Conservation (phyloP, 2,888 invertebrate species). For the Pocota personata region DNA sequence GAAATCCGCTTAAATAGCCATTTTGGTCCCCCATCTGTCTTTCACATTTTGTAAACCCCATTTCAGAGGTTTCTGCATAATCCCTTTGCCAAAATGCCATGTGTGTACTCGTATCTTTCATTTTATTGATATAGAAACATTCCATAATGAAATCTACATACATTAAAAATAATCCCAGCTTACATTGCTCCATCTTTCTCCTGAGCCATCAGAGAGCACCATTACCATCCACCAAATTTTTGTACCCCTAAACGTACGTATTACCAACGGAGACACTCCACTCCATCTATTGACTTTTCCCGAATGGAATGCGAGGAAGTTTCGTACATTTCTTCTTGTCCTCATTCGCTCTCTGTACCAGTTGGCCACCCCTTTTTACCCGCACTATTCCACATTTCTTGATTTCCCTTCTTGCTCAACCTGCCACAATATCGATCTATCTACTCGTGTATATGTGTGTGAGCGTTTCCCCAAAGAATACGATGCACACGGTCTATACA, state of each 20-base stretch:
- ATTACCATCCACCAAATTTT: neutral
- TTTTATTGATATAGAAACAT: constrained; percentile 32
- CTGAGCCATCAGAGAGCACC: neutral
- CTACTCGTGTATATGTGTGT: constrained; percentile 7
- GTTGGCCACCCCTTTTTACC: neutral
- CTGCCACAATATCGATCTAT: constrained; percentile 62
- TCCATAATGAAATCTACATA: constrained; percentile 34
- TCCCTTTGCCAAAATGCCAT: constrained; percentile 15
- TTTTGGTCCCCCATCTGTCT: too few relatives aligned
- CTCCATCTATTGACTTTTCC: constrained; percentile 72
- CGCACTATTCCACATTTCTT: constrained; percentile 15
- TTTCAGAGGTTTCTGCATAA: neutral
- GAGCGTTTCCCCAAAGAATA: constrained; percentile 42
- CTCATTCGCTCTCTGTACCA: constrained; percentile 61
- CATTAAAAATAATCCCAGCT: constrained; percentile 43
- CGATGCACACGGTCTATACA: constrained; percentile 46
- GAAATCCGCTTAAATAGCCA: too few relatives aligned
- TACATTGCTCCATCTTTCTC: neutral
- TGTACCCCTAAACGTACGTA: neutral
- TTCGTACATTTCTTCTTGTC: constrained; percentile 53
- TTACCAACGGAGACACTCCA: constrained; percentile 2
- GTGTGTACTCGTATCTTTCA: constrained; percentile 37
- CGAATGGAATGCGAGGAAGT: constrained; percentile 72
- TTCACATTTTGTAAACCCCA: neutral
- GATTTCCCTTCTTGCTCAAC: constrained; percentile 58